phyloP scores from a whole-genome alignment of 2,797 vertebrate species.

The Falco concolor region DNA sequence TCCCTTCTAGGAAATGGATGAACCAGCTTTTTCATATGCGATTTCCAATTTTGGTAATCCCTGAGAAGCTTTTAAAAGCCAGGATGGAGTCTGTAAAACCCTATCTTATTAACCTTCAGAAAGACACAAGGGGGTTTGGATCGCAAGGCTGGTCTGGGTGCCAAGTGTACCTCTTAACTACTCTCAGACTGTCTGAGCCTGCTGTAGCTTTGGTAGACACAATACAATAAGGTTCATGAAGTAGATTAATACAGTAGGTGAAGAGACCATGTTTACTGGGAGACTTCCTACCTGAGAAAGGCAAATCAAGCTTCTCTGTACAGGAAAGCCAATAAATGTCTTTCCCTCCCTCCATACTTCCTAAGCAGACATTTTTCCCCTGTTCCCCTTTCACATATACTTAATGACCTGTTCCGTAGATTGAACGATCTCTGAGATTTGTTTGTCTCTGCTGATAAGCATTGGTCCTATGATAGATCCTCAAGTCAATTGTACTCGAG shows the following conservation, averaged over 20 bases:
- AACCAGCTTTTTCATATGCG: slow-evolving; percentile 55
- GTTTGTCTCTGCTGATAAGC: background rate
- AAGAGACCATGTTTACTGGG: background rate
- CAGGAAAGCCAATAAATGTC: background rate
- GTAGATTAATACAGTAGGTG: background rate
- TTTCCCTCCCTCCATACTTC: accelerated
- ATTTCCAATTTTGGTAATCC: slow-evolving; percentile 58
- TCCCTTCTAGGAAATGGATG: slow-evolving; percentile 58
- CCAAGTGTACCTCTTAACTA: slow-evolving; percentile 30
- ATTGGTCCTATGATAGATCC: background rate
- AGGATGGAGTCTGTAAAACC: slow-evolving; percentile 63
- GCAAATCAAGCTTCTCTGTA: background rate
- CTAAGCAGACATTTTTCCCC: background rate
- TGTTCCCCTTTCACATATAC: background rate
- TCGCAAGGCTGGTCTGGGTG: slow-evolving; percentile 25
- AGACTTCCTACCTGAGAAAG: background rate
- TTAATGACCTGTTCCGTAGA: background rate
- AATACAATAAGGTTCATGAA: background rate
- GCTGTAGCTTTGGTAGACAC: background rate
- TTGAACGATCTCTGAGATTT: background rate
- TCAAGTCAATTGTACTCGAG: background rate
- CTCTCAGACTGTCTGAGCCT: background rate
- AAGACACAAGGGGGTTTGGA: slow-evolving; percentile 42
- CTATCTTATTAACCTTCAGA: slow-evolving; percentile 54
- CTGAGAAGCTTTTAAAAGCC: slow-evolving; percentile 35